phyloP scores from a whole-genome alignment of 2,113 vertebrate genomes.

The Accipiter cooperii region DNA sequence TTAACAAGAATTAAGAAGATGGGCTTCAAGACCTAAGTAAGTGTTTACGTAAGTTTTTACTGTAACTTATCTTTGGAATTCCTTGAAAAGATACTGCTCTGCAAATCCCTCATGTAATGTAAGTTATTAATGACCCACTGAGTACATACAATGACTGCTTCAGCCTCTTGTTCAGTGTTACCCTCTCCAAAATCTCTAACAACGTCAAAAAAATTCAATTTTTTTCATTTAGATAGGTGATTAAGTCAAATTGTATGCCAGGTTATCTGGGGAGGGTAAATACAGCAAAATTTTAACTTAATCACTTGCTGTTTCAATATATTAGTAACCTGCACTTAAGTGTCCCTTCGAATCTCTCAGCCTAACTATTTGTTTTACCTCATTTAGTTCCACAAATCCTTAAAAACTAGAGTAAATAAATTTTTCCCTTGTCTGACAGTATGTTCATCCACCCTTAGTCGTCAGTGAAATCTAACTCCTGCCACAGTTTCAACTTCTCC shows the following conservation, averaged over 20 bases:
- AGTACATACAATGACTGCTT: neutral
- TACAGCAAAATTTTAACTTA: neutral
- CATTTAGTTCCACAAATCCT: neutral
- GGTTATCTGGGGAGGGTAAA: neutral
- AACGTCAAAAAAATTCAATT: neutral
- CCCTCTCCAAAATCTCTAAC: neutral
- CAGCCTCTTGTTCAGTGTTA: neutral
- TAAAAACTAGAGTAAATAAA: neutral
- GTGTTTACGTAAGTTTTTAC: neutral
- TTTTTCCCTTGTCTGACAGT: neutral
- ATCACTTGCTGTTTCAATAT: neutral
- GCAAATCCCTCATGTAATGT: neutral
- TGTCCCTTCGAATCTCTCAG: neutral
- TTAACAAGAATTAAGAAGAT: neutral
- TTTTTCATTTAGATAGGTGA: neutral
- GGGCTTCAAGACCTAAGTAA: neutral
- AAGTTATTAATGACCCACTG: neutral
- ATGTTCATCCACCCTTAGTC: neutral
- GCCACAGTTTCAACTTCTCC: neutral
- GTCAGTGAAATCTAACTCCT: neutral
- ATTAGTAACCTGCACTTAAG: neutral
- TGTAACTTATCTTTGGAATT: neutral
- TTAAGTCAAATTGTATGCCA: neutral
- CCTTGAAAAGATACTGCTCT: neutral
- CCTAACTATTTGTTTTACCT: neutral